These are phyloP conservation scores for Protodeltote pygarga DNA, from an alignment of 2,888 invertebrate genomes.

Conservation along the genomic window DNA sequence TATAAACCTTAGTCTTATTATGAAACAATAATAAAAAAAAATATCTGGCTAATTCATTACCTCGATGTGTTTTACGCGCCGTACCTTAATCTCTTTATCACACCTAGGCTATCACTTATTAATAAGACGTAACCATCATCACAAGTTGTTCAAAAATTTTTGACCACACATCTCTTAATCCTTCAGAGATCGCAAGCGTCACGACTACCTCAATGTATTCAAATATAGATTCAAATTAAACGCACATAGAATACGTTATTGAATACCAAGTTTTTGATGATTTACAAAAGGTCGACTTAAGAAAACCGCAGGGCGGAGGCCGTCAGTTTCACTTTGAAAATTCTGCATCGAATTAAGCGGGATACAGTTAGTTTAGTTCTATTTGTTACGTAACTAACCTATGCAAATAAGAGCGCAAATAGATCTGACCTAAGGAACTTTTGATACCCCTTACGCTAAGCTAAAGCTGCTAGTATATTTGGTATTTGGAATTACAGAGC, in stretches of 20 bases:
- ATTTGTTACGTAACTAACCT: conserved; percentile 32
- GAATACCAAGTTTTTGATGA: conserved; percentile 13
- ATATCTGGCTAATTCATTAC: too few species aligned
- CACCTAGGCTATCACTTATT: too few species aligned
- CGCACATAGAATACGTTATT: background rate
- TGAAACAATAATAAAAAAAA: too few species aligned
- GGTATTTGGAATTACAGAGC: too few species aligned
- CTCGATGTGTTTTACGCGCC: too few species aligned
- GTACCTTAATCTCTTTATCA: too few species aligned
- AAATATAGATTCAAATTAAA: background rate
- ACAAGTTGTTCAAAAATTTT: background rate
- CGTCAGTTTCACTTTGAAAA: conserved; percentile 44
- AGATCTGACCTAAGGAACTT: conserved; percentile 21
- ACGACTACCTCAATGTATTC: too few species aligned
- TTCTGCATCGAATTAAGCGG: conserved; percentile 46
- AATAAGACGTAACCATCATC: background rate
- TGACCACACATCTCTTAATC: too few species aligned
- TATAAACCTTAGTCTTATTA: too few species aligned
- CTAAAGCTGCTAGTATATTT: too few species aligned
- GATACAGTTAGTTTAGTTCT: conserved; percentile 40
- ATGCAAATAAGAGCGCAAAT: conserved; percentile 21
- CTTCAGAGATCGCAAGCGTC: background rate
- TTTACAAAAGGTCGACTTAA: conserved; percentile 30
- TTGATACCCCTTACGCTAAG: too few species aligned
- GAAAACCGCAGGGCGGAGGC: conserved; percentile 42